Evolutionary conservation across 1,140 invertebrate species (phyloP).

Genomic region (Ladona fulva): DNA sequence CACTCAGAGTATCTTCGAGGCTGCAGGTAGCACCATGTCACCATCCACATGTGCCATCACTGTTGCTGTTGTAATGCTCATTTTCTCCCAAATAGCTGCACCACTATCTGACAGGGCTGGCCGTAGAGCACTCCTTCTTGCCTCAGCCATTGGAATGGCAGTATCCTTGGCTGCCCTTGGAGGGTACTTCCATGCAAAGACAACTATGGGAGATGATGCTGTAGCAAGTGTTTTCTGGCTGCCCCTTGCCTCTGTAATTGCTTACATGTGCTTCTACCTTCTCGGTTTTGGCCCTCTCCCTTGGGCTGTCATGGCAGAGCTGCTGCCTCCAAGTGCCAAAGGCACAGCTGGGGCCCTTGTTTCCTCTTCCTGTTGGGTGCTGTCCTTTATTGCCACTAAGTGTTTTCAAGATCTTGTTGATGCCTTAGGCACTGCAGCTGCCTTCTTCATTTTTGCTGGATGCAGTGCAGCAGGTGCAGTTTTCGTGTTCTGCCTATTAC

Average conservation of each 20-base stretch:
- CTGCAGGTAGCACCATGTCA: conserved; percentile 48
- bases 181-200: conserved; percentile 37
- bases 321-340: conserved; percentile 21
- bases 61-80: conserved; percentile 62
- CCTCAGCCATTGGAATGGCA: conserved; percentile 56
- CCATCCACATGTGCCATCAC: conserved; percentile 61
- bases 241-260: conserved; percentile 30
- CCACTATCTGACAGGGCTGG: conserved; percentile 66
- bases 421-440: conserved; percentile 54
- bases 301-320: conserved; percentile 31
- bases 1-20: conserved; percentile 58
- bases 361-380: conserved; percentile 14
- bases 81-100: conserved; percentile 56
- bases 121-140: conserved; percentile 57
- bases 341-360: background rate
- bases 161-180: conserved; percentile 44
- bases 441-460: conserved; percentile 75
- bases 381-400: conserved; percentile 20
- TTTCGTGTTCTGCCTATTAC: conserved; percentile 67
- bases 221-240: conserved; percentile 31
- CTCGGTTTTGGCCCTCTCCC: conserved; percentile 32
- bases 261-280: conserved; percentile 25
- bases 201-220: conserved; percentile 24
- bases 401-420: conserved; percentile 44
- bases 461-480: conserved; percentile 61